Evolutionary conservation across 2,888 invertebrate genomes (phyloP), one percentile per base, ranked within the genome.

Genomic region (Sphaeridia pumilis): DNA sequence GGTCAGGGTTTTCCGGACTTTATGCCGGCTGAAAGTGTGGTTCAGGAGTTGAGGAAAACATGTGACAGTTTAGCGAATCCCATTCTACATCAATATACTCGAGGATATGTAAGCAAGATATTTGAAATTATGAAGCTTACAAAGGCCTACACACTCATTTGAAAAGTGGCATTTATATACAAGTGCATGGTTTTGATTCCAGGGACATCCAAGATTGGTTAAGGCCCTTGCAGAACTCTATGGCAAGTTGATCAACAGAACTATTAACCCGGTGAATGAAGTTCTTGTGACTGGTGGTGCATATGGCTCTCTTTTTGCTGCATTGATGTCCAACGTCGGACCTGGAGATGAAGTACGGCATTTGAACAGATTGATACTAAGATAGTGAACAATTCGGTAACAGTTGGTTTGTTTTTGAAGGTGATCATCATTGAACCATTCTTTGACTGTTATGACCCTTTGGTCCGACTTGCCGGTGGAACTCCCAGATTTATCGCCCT

Each of bases 1-100:
- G 95, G 95, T 0, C 93, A 92, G 75, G 95, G 95, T 0, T 94
- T 94, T 70, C 92, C 94, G 0, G 93, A 95, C 72, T 94, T 85
- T 73, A 54, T 57, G 57, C 64, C 88, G 3, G 93, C 94, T 0
- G 76, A 79, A 42, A 82, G 84, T 74, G 84, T 94, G 1, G 82
- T 83, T 12, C 56, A 55, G 65, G 82, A 85, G 2, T 72, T 95
- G 52, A 76, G 78, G 0, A 76, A 81, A 41, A 26, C 47, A 17
- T 80, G 82, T 21, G 76, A 83, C 0, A 72, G 70, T 1, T 78
- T 80, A 54, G 76, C 79, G 0, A 84, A 90, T 73, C 80, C 81
- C 21, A 71, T 87, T 7, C 68, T 88, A 31, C 84, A 94, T 70
- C 95, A 97, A 69, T 97, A 97, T 66, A 92, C 94, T 0, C 76